Evolutionary conservation across 1,140 invertebrate genomes (phyloP), one percentile per base, ranked within the genome.

Genomic region (Pseudachorutes palmiensis): DNA sequence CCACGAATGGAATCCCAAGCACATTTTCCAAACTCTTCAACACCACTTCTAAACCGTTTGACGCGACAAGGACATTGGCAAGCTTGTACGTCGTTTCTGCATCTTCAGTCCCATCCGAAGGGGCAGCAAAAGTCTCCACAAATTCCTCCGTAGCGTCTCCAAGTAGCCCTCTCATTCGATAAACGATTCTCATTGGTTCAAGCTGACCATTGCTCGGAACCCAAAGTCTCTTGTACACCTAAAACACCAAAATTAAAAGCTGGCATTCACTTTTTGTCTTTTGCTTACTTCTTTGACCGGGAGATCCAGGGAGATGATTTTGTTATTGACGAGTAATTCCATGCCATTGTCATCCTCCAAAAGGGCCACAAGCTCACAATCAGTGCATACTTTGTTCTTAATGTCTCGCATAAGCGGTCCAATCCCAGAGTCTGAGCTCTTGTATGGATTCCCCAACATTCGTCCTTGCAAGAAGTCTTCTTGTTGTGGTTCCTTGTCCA

Each of bases 121-220:
- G 93, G n/a, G 84, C 86, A 59, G 90, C 92, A 24, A 98, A 80
- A 1, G 89, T 93, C 80, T 98, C 95, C 16, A 98, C 91, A 80
- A 98, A 98, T 79, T 98, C 95, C 77, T 98, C 96, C 0, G 96
- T 98, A 1, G 96, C 95, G 81, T 98, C 96, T 12, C 96, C 96
- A 2, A 98, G 83, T 28, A 99, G 79, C 2, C 96, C 96, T 70
- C 95, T 83, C 94, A 98, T 98, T 58, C 96, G 85, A 79, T 98
- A 99, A n/a, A 98, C 88, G 5, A 98, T 89, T n/a, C 94, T 84
- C 96, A 99, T 98, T 0, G 92, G 88, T 75, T 95, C 92, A 45
- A 88, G 87, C 65, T 93, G 89, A 2, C 87, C 88, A 36, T 89
- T 89, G 69, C 91, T 90, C 12, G 87, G 84, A 9, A 93, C 81